Conservation (phyloP, 2,888 invertebrate genomes). For the Raillietiella orientalis region DNA sequence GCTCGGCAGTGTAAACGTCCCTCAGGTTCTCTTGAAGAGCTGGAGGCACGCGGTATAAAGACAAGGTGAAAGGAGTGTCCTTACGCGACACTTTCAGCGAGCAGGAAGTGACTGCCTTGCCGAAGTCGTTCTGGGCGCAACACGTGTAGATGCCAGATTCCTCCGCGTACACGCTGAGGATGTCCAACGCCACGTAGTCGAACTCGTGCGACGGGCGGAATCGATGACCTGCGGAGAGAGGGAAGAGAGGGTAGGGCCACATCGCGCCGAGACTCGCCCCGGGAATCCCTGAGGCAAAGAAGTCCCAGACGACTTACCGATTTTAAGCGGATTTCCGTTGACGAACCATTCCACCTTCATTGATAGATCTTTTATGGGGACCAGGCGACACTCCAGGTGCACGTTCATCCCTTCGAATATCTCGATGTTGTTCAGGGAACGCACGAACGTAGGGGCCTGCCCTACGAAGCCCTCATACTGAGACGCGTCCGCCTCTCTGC, state of each 20-base stretch:
- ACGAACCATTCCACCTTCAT: constrained; percentile 90
- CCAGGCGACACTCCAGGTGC: constrained; percentile 61
- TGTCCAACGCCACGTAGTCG: constrained; percentile 82
- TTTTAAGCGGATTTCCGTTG: constrained; percentile 66
- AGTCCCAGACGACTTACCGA: constrained; percentile 33
- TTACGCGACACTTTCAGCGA: constrained; percentile 62
- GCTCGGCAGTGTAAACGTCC: too few relatives aligned
- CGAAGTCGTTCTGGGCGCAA: constrained; percentile 69
- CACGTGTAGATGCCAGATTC: constrained; percentile 90
- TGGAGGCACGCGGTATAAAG: too few relatives aligned
- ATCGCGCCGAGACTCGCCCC: too few relatives aligned
- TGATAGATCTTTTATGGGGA: constrained; percentile 56
- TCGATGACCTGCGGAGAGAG: constrained; percentile 22
- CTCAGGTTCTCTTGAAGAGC: too few relatives aligned
- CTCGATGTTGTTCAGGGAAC: constrained; percentile 58
- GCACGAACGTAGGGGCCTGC: constrained; percentile 58
- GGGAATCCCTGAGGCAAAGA: too few relatives aligned
- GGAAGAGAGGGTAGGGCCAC: too few relatives aligned
- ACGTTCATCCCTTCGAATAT: constrained; percentile 68
- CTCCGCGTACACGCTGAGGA: constrained; percentile 81
- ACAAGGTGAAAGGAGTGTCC: too few relatives aligned
- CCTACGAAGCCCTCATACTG: constrained; percentile 48
- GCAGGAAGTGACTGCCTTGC: constrained; percentile 75
- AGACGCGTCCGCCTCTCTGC: constrained; percentile 15
- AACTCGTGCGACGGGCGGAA: constrained; percentile 90